Conservation (phyloP, 2,797 vertebrate species). For the Sylvia borin region DNA sequence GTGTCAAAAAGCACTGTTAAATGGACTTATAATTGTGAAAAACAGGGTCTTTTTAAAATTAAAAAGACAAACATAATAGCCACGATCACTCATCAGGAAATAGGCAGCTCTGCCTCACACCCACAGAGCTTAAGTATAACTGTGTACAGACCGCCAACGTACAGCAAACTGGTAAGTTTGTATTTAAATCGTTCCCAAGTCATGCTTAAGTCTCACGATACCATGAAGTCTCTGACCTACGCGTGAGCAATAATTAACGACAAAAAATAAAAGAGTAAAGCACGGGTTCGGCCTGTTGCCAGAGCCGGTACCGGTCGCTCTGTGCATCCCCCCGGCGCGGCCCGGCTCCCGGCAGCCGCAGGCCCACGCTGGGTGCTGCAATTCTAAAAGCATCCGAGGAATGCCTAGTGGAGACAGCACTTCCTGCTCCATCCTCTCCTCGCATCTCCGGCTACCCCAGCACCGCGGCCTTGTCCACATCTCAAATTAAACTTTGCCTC, state of each 20-base stretch:
- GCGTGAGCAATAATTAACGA: background rate
- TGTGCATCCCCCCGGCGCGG: background rate
- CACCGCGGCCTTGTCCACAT: background rate
- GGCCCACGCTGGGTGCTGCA: background rate
- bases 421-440: background rate
- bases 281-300: rapidly evolving
- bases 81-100: background rate
- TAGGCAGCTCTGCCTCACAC: background rate
- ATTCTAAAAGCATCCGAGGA: background rate
- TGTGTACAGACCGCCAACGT: rapidly evolving
- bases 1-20: background rate
- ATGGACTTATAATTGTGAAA: background rate
- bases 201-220: background rate
- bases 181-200: background rate
- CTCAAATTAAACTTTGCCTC: rapidly evolving
- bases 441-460: background rate
- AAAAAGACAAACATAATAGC: background rate
- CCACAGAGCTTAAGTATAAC: too few relatives aligned
- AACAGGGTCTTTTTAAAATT: rapidly evolving
- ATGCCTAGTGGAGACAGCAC: background rate
- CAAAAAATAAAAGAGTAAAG: rapidly evolving
- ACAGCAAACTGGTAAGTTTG: rapidly evolving
- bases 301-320: rapidly evolving
- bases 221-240: background rate
- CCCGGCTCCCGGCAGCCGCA: background rate